Evolutionary conservation across 1,140 invertebrate genomes (phyloP).

Genomic region (Aleiodes sp.): DNA sequence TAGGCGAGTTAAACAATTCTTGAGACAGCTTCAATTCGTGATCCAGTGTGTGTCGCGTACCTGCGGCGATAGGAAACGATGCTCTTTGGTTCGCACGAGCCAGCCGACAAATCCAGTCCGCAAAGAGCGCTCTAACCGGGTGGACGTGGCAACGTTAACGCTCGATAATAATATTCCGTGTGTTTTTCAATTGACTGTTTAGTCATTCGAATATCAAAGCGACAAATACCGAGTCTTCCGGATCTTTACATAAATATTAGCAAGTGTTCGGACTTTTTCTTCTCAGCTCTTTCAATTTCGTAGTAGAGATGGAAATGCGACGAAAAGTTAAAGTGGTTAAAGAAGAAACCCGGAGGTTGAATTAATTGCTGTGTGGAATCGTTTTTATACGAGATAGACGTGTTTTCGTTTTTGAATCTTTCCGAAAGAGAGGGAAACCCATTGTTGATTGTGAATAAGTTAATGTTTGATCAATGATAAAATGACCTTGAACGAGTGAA

Average conservation of each 20-base stretch:
- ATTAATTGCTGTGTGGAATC: no score
- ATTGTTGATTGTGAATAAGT: background rate
- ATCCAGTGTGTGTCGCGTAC: background rate
- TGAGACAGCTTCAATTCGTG: background rate
- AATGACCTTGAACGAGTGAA: background rate
- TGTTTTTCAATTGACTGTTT: background rate
- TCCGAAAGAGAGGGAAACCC: no score
- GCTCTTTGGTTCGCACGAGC: constrained; percentile 7
- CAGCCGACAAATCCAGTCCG: constrained; percentile 11
- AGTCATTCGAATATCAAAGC: background rate
- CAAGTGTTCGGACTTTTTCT: no score
- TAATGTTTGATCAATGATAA: background rate
- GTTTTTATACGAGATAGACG: no score
- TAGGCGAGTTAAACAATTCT: background rate
- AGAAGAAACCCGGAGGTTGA: no score
- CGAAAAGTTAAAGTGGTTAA: no score
- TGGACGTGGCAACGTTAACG: background rate
- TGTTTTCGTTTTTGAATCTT: no score
- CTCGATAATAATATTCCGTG: background rate
- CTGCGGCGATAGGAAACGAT: constrained; percentile 17
- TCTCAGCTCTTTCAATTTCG: no score
- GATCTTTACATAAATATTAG: no score
- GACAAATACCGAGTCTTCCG: background rate
- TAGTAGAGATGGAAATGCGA: no score
- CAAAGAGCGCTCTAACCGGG: background rate